These are phyloP conservation scores for Cheilinus undulatus DNA, from an alignment of 2,113 vertebrate genomes.

Conservation along the genomic window DNA sequence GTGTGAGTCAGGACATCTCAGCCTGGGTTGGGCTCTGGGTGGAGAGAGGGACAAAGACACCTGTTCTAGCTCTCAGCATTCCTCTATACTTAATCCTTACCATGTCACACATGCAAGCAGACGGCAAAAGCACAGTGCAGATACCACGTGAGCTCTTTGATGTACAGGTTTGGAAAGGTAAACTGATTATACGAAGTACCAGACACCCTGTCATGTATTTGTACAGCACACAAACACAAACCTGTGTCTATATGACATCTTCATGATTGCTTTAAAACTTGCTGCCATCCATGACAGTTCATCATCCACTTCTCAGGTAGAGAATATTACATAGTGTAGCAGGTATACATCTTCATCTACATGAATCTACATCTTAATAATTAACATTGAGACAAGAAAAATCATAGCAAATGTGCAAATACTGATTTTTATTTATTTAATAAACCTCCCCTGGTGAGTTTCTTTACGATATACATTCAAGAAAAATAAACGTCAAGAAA, in stretches of 20 bases:
- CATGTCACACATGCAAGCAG: constrained; percentile 17
- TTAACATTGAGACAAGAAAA: too few species aligned
- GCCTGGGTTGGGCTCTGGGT: constrained; percentile 49
- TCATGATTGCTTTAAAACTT: not conserved
- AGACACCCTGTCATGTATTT: not conserved
- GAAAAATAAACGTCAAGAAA: too few species aligned
- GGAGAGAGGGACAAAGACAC: constrained; percentile 74
- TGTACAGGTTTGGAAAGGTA: constrained; percentile 48
- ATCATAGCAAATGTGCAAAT: too few species aligned
- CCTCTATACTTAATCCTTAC: constrained; percentile 69
- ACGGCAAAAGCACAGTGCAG: constrained; percentile 11
- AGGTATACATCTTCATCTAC: too few species aligned
- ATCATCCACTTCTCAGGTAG: constrained; percentile 3
- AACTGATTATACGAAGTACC: constrained; percentile 30
- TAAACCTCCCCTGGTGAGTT: too few species aligned
- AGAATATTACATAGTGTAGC: constrained; percentile 36
- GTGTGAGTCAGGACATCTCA: constrained; percentile 60
- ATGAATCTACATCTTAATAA: too few species aligned
- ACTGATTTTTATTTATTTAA: too few species aligned
- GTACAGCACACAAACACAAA: not conserved
- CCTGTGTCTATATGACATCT: not conserved
- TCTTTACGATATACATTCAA: too few species aligned
- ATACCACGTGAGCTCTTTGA: constrained; percentile 42
- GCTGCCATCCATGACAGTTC: constrained; percentile 8
- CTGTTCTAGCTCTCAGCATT: constrained; percentile 77